Percentiles rank a stretch among this genome's conserved stretches.
phyloP scores from a whole-genome alignment of 2,113 vertebrate genomes.

The Menura novaehollandiae region DNA sequence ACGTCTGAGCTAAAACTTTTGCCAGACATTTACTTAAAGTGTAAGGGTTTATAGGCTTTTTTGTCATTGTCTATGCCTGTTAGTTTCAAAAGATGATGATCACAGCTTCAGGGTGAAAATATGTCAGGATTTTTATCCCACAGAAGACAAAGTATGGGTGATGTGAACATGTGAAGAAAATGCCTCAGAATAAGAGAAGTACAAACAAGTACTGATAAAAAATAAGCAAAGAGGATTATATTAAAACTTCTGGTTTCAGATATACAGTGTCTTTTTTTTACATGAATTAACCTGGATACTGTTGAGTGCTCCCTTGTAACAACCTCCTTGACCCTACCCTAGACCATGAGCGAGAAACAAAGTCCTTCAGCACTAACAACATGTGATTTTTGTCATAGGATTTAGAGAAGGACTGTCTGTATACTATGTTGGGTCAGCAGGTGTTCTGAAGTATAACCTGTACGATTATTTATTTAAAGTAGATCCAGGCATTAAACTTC shows the following conservation, averaged over 20 bases:
- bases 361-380: neutral
- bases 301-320: neutral
- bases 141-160: neutral
- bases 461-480: neutral
- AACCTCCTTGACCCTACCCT: neutral
- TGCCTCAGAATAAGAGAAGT: constrained; percentile 38
- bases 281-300: neutral
- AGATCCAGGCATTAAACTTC: neutral
- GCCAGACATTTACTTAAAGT: neutral
- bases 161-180: constrained; percentile 9
- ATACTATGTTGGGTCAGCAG: neutral
- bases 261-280: neutral
- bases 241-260: constrained; percentile 29
- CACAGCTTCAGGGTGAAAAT: constrained; percentile 28
- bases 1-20: neutral
- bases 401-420: neutral
- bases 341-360: neutral
- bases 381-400: neutral
- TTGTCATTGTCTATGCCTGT: neutral
- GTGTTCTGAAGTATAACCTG: neutral
- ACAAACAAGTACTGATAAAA: constrained; percentile 26
- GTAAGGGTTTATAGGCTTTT: neutral
- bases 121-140: constrained; percentile 33
- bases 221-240: constrained; percentile 43
- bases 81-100: constrained; percentile 31